Evolutionary conservation across 1,140 invertebrate species (phyloP), one percentile per base, ranked within the genome.

Genomic region (Pseudomyrmex concolor): DNA sequence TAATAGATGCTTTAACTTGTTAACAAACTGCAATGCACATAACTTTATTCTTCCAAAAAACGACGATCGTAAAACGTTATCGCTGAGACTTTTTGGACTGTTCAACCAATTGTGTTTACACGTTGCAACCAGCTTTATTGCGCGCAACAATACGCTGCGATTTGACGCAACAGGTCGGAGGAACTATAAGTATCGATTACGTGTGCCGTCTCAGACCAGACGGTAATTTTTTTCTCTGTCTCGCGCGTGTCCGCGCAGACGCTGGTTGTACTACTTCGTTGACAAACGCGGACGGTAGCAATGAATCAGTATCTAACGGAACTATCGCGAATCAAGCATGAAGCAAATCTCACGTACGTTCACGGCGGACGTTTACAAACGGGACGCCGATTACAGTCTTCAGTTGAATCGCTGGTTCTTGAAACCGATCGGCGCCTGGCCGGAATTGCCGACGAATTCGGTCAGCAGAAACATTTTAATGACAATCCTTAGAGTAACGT

Each of bases 391-490:
- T 50, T 85, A 85, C 2, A 85, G 80, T 68, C 66, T 83, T 22
- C 62, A 76, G 2, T 13, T 85, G 1, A 85, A 83, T 64, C 80
- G 80, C 60, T 85, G 81, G 84, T 22, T 85, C 8, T 5, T 83
- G 34, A 70, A 55, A 22, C 17, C 71, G 12, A 85, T 85, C 15
- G 84, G 84, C 5, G 71, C 59, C 15, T 85, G 80, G 84, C 80
- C 84, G 3, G 60, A 66, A 48, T 48, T 22, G 4, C 12, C 55
- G 2, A 48, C 22, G 1, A 54, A 67, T 9, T 63, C 54, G 0
- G 22, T 15, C 7, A 43, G 4, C 8, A 45, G 45, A 7, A 68
- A 60, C 10, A 2, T 66, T 2, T 2, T 73, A 1, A 51, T n/a
- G 2, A 84, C 43, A 25, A 13, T 82, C 4, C 13, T 64, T 8